Base-by-base conservation (phyloP, 2,113 vertebrate species). In the Rana temporaria region DNA sequence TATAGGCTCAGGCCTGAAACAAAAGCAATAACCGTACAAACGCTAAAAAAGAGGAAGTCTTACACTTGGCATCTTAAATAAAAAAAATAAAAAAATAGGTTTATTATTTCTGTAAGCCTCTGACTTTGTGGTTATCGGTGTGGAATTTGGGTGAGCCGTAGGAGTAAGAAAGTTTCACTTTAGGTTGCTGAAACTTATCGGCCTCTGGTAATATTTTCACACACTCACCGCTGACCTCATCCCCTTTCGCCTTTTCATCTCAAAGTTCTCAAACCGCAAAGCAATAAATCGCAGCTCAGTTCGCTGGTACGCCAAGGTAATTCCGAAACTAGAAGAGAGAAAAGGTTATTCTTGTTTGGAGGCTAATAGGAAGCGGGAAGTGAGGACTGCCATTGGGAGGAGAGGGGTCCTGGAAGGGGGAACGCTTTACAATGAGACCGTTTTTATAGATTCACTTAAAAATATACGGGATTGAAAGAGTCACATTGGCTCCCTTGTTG, bases 231-330 rank as follows among this genome's bases (percentile, higher is more conserved):
- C 24, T 75, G 72, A 60, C 72, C 72, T 30, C 71, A 19, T 60
- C 32, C 24, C 72, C 16, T 22, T 56, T 62, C 72, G 20, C 60
- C 32, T 75, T 57, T 73, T 73, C 70, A 52, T 30, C 52, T 73
- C 20, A 53, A 73, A 73, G 53, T 53, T 73, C 57, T 57, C 70
- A 73, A 73, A 53, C 24, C 70, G n/a, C 26, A 57, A 24, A 57
- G 70, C 70, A 73, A 73, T 73, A 73, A 73, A 73, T 73, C 56
- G 55, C 70, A 57, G 70, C 32, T 32, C 70, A 73, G n/a, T 32
- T 52, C 52, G 32, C 70, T 32, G 55, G 70, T 18, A 73, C 57
- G 12, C 8, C 57, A 22, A 75, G 56, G 72, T 75, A 32, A 75
- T 75, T 32, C 32, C n/a, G 38, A 32, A 15, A 42, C 20, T 57